A percentile compares a stretch with the other conserved stretches of the same genome.
Evolutionary conservation across 2,888 invertebrate genomes (phyloP).

Genomic region (Drosophila colorata): DNA sequence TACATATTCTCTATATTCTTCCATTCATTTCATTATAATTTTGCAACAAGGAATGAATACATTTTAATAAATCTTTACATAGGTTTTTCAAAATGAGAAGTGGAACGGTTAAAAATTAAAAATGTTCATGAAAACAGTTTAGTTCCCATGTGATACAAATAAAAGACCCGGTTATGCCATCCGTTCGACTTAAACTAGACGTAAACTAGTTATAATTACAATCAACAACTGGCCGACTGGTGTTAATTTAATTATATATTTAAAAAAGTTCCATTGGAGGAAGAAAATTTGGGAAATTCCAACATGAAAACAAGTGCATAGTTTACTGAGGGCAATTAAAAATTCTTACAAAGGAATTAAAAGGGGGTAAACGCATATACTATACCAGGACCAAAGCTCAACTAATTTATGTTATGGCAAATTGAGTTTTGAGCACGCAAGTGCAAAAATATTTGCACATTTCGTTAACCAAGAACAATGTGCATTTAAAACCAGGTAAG

Average conservation of each 20-base stretch:
- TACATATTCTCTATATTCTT: no score
- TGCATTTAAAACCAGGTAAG: neutral
- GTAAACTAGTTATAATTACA: neutral
- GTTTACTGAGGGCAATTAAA: constrained; percentile 28
- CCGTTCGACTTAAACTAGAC: neutral
- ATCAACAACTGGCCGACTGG: constrained; percentile 5
- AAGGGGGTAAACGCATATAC: neutral
- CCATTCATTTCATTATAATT: no score
- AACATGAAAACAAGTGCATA: constrained; percentile 9
- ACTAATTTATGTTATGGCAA: constrained; percentile 13
- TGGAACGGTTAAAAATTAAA: no score
- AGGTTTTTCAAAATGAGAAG: no score
- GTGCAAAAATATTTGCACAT: constrained; percentile 33
- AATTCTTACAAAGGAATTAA: constrained; percentile 17
- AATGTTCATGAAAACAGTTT: no score
- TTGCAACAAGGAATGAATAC: no score
- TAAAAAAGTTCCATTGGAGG: constrained; percentile 1
- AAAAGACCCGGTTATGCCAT: neutral
- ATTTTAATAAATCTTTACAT: no score
- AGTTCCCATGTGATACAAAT: no score
- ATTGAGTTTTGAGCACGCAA: constrained; percentile 48
- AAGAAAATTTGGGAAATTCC: constrained; percentile 33
- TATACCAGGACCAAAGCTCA: neutral
- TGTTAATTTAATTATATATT: constrained; percentile 57
- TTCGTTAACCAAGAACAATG: constrained; percentile 28